phyloP scores from a whole-genome alignment of 1,140 invertebrate genomes.

The Fopius arisanus region DNA sequence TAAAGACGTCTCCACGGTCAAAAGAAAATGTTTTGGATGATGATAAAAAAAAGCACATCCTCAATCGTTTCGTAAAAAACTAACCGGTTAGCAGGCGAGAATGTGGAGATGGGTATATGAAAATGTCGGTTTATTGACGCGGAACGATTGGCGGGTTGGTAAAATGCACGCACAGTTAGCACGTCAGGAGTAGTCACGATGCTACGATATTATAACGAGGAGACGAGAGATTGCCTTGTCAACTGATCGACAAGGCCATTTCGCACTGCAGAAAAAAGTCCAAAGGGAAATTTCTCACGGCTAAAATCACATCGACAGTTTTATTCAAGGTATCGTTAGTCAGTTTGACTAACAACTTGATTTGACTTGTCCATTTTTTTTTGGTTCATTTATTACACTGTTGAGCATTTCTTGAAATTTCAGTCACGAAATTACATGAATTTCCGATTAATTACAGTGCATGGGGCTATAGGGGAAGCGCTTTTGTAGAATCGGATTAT shows the following conservation, averaged over 20 bases:
- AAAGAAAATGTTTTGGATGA: background rate
- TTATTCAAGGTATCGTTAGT: too few relatives aligned
- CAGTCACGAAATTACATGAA: too few relatives aligned
- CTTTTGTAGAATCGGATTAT: too few relatives aligned
- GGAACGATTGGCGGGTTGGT: background rate
- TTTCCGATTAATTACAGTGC: too few relatives aligned
- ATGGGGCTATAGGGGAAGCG: too few relatives aligned
- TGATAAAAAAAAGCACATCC: background rate
- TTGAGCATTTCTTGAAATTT: too few relatives aligned
- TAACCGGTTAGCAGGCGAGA: conserved; percentile 4
- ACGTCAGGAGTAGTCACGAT: conserved; percentile 10
- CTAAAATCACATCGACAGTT: too few relatives aligned
- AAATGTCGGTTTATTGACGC: conserved; percentile 21
- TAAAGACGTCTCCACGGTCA: background rate
- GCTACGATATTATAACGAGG: conserved; percentile 24
- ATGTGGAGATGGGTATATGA: conserved; percentile 5
- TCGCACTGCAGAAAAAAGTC: background rate
- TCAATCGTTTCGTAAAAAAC: background rate
- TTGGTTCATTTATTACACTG: too few relatives aligned
- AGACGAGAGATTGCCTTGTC: conserved; percentile 33
- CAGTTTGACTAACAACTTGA: too few relatives aligned
- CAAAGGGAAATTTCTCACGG: too few relatives aligned
- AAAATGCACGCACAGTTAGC: conserved; percentile 22
- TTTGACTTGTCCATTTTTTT: too few relatives aligned
- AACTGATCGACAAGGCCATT: conserved; percentile 22